Conservation (phyloP, 2,113 vertebrate species). For the Ciconia boyciana region DNA sequence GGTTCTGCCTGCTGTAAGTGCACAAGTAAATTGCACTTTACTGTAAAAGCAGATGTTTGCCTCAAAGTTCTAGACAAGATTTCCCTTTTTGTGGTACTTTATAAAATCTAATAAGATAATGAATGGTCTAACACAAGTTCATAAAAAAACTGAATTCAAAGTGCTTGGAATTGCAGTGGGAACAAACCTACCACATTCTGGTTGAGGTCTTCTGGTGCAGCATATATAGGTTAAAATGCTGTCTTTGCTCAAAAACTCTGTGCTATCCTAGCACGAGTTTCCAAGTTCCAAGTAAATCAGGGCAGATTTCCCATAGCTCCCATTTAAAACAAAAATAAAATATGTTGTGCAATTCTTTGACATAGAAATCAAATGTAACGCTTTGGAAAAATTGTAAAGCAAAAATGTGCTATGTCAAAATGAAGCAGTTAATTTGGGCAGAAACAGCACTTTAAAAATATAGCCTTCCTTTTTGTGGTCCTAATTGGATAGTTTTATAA, state of each 20-base stretch:
- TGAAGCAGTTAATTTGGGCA: conserved; percentile 19
- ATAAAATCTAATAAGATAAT: neutral
- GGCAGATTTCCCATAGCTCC: neutral
- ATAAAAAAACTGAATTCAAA: neutral
- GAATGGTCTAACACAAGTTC: neutral
- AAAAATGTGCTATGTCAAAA: conserved; percentile 10
- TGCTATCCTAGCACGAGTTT: neutral
- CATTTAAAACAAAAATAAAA: conserved; percentile 18
- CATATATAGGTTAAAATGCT: neutral
- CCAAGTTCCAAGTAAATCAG: neutral
- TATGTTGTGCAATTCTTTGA: neutral
- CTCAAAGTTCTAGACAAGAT: neutral
- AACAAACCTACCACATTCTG: neutral
- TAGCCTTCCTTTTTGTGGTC: conserved; percentile 26
- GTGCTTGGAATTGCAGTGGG: neutral
- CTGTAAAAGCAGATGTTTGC: neutral
- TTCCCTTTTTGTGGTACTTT: neutral
- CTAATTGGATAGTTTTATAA: conserved; percentile 60
- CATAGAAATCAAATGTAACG: conserved; percentile 3
- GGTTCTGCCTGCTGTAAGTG: neutral
- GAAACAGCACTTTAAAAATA: conserved; percentile 28
- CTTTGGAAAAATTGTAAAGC: neutral
- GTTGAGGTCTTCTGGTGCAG: neutral
- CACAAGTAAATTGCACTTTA: neutral
- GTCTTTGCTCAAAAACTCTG: neutral